Conservation (phyloP, 2,797 vertebrate species). For the Psittacula echo region DNA sequence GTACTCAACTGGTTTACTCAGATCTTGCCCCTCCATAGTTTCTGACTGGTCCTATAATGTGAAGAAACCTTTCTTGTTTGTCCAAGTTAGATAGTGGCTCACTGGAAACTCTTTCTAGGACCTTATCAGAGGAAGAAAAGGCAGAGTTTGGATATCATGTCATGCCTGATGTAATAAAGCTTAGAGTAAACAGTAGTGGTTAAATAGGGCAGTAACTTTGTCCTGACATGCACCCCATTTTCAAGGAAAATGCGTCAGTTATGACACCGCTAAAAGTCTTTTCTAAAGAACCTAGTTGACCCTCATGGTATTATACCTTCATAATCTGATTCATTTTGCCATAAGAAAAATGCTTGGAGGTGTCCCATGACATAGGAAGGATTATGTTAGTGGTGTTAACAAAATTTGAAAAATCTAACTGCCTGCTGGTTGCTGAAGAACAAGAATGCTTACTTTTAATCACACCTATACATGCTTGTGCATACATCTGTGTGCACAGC, state of each 20-base stretch:
- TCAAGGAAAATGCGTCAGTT: neutral
- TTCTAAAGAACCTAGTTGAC: neutral
- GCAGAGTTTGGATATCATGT: neutral
- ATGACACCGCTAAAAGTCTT: neutral
- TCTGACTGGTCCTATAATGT: neutral
- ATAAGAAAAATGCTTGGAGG: neutral
- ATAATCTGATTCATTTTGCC: neutral
- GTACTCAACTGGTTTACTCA: neutral
- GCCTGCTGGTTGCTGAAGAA: neutral
- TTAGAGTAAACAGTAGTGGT: neutral
- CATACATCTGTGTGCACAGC: neutral
- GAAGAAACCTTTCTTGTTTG: neutral
- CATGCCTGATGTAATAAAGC: neutral
- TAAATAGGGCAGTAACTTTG: neutral
- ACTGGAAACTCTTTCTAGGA: neutral
- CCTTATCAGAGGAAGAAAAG: neutral
- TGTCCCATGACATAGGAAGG: neutral
- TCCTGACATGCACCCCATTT: neutral
- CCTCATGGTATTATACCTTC: neutral
- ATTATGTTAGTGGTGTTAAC: neutral
- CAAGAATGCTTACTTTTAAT: neutral
- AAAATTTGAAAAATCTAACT: neutral
- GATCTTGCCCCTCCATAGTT: neutral
- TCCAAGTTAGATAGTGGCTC: neutral
- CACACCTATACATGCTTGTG: accelerated